Percentiles rank a stretch among this genome's conserved stretches.
These are phyloP conservation scores for Cranoglanis bouderius DNA, from an alignment of 2,113 vertebrate species.

Conservation along the genomic window DNA sequence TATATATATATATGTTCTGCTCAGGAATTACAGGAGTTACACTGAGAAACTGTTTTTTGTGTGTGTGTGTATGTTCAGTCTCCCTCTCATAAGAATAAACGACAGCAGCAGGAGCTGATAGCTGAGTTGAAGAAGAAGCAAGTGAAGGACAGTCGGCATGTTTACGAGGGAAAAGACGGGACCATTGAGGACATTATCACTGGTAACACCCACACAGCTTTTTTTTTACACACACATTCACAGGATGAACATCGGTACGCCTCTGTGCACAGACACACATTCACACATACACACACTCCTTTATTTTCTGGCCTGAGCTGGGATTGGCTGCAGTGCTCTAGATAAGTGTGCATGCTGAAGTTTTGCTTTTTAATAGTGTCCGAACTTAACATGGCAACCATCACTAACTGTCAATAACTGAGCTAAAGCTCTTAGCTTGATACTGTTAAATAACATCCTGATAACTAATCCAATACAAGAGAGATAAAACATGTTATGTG, in stretches of 20 bases:
- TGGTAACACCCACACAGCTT: conserved; percentile 69
- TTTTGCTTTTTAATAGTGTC: conserved; percentile 4
- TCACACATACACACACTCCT: conserved; percentile 24
- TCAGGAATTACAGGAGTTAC: background rate
- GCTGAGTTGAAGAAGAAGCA: conserved; percentile 89
- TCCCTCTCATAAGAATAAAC: conserved; percentile 80
- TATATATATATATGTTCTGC: no score
- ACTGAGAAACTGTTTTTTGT: background rate
- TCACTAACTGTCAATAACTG: conserved; percentile 21
- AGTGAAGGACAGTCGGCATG: conserved; percentile 92
- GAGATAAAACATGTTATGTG: background rate
- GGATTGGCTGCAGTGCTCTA: conserved; percentile 59
- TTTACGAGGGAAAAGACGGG: conserved; percentile 96
- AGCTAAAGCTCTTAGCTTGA: background rate
- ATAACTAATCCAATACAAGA: conserved; percentile 8
- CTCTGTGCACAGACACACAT: conserved; percentile 12
- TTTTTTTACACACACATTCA: background rate
- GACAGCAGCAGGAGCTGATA: conserved; percentile 94
- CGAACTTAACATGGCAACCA: conserved; percentile 1
- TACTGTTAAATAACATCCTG: background rate
- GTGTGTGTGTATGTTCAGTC: conserved; percentile 63
- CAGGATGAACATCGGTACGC: background rate
- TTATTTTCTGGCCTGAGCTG: conserved; percentile 32
- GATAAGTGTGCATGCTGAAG: conserved; percentile 48
- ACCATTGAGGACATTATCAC: conserved; percentile 98